Percentiles rank a stretch among this genome's conserved stretches.
Conservation (phyloP, 2,888 invertebrate genomes). For the Plebejus melissa region DNA sequence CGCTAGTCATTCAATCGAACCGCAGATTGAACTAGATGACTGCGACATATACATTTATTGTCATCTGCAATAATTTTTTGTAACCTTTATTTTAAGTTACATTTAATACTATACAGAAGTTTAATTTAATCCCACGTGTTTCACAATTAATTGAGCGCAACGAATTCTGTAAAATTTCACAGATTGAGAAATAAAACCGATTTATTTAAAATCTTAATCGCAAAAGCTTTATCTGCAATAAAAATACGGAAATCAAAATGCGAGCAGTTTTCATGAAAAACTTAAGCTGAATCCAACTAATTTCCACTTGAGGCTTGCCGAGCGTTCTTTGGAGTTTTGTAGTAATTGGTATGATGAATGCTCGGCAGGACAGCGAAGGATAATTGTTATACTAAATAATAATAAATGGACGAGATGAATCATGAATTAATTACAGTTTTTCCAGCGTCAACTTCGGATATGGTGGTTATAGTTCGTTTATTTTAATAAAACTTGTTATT, state of each 20-base stretch:
- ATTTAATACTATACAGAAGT: no score
- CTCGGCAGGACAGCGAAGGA: background rate
- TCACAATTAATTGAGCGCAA: background rate
- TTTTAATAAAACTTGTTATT: no score
- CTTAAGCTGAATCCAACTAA: conserved; percentile 8
- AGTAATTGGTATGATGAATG: conserved; percentile 12
- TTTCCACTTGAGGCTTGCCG: background rate
- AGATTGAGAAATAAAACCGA: background rate
- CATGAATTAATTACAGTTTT: background rate
- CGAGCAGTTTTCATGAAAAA: conserved; percentile 14
- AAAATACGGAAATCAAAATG: conserved; percentile 10
- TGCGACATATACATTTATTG: background rate
- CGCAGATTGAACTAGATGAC: no score
- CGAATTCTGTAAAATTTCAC: background rate
- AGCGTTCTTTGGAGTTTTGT: conserved; percentile 10
- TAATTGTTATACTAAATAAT: conserved; percentile 1
- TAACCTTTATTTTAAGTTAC: no score
- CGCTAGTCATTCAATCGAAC: no score
- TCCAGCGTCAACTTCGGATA: background rate
- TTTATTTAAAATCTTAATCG: background rate
- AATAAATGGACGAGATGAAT: background rate
- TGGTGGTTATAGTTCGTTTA: background rate
- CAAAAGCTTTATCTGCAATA: conserved; percentile 1
- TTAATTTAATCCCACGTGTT: no score
- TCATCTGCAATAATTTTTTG: background rate